phyloP scores from a whole-genome alignment of 2,113 vertebrate genomes.

The Charadrius vociferus region DNA sequence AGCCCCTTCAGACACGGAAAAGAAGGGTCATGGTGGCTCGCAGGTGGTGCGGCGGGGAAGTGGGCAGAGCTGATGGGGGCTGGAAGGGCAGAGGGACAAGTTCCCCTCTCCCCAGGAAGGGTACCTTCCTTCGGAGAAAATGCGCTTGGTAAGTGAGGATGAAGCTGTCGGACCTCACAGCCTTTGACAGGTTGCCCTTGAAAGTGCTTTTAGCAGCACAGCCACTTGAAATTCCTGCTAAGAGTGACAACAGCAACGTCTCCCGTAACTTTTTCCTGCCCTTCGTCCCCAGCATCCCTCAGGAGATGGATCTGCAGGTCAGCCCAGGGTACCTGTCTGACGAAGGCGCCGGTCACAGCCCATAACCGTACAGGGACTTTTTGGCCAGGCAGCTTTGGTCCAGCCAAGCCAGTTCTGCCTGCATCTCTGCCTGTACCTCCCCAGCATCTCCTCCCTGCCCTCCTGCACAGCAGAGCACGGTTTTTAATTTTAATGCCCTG shows the following conservation, averaged over 20 bases:
- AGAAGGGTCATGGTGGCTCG: not conserved
- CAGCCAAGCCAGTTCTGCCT: not conserved
- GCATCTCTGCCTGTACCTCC: not conserved
- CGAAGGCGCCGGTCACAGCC: not conserved
- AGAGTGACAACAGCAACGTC: not conserved
- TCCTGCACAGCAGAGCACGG: not conserved
- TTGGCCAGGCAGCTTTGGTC: not conserved
- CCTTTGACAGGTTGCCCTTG: not conserved
- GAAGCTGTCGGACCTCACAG: not conserved
- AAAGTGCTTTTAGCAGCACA: not conserved
- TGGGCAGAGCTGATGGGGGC: not conserved
- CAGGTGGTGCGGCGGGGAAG: not conserved
- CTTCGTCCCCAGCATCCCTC: accelerated
- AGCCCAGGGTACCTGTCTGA: not conserved
- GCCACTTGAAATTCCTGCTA: not conserved
- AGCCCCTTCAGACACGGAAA: not conserved
- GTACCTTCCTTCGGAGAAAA: not conserved
- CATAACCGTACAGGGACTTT: accelerated
- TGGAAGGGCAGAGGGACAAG: not conserved
- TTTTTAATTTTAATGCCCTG: not conserved
- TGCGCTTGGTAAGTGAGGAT: accelerated
- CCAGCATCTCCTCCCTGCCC: not conserved
- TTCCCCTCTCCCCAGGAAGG: not conserved
- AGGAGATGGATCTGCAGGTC: not conserved
- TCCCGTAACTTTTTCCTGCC: not conserved